Conservation (phyloP, 1,140 invertebrate species). For the Battus philenor region DNA sequence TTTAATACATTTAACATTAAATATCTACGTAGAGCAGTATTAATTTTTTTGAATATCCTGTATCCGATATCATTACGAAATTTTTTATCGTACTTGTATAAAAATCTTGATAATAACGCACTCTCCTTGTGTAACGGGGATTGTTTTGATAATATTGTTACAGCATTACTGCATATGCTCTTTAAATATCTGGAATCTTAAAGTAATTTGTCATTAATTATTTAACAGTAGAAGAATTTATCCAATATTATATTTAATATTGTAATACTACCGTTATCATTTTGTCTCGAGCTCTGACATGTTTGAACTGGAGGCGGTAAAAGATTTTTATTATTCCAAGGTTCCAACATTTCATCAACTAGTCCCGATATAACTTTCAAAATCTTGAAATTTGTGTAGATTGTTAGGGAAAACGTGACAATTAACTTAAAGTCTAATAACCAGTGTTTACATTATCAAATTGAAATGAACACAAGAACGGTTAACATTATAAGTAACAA, state of each 20-base stretch:
- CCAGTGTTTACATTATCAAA: too few species aligned
- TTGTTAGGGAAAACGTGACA: too few species aligned
- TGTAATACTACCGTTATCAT: slow-evolving; percentile 27
- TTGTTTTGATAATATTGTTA: slow-evolving; percentile 67
- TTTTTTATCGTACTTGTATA: slow-evolving; percentile 79
- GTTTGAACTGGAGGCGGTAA: slow-evolving; percentile 56
- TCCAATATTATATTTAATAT: too few species aligned
- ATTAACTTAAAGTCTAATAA: too few species aligned
- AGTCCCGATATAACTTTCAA: too few species aligned
- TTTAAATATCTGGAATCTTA: slow-evolving; percentile 51
- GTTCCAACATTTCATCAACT: slow-evolving; percentile 51
- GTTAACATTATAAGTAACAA: too few species aligned
- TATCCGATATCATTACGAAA: slow-evolving; percentile 78
- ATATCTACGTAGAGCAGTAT: slow-evolving; percentile 75
- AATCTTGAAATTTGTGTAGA: too few species aligned
- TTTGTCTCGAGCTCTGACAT: slow-evolving; percentile 24
- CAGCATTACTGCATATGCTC: slow-evolving; percentile 42
- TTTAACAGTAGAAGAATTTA: too few species aligned
- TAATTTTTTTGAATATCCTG: slow-evolving; percentile 76
- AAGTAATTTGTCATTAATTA: slow-evolving; percentile 9
- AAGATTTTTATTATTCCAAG: slow-evolving; percentile 51
- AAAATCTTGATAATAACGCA: slow-evolving; percentile 75
- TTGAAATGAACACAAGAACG: too few species aligned
- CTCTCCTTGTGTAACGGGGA: slow-evolving; percentile 74
- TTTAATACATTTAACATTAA: slow-evolving; percentile 69